Base-by-base conservation (phyloP, 2,888 invertebrate genomes). In the Phyllotreta cruciferae region DNA sequence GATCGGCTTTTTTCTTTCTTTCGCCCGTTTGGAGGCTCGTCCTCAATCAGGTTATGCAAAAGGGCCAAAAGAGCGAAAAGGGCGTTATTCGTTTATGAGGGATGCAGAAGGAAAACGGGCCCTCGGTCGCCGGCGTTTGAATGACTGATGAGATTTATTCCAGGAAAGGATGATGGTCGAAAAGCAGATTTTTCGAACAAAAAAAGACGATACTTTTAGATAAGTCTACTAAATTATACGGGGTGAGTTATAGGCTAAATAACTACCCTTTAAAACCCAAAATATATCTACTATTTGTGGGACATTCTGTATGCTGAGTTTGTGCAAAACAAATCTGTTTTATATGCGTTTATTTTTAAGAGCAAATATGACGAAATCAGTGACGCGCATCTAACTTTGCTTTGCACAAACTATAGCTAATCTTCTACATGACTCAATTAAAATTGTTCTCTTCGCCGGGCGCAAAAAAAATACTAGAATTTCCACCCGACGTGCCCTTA, bases 41-140 rank as follows among this genome's bases (percentile, higher is more conserved):
- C 63, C 60, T 63, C 57, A 66, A 64, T 66, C 64, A 49, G 60
- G 58, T 66, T 68, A 68, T 62, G 62, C 61, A 61, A 61, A 64
- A 56, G 50, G 49, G 2, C 42, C 56, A 35, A 42, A 24, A 55
- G 41, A 10, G 35, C 50, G 47, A 13, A 49, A 53, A 58, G 60
- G 55, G 47, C 53, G 35, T 58, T 55, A 55, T 60, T 62, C 64
- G 62, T 64, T 58, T 57, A 63, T 62, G 44, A 60, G 37, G 53
- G 50, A 44, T 60, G 53, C 24, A n/a, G 50, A 58, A 38, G 50
- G 52, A 42, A 42, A 34, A 38, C 38, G 52, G 56, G 42, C 44
- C 60, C 35, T 42, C 44, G n/a, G 24, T 10, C 34, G 37, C 24
- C 8, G 24, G 2, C 24, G 24, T 24, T 45, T n/a, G 49, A 34